A percentile compares a stretch with the other conserved stretches of the same genome.
Evolutionary conservation across 2,797 vertebrate genomes (phyloP).

Genomic region (Artibeus jamaicensis): DNA sequence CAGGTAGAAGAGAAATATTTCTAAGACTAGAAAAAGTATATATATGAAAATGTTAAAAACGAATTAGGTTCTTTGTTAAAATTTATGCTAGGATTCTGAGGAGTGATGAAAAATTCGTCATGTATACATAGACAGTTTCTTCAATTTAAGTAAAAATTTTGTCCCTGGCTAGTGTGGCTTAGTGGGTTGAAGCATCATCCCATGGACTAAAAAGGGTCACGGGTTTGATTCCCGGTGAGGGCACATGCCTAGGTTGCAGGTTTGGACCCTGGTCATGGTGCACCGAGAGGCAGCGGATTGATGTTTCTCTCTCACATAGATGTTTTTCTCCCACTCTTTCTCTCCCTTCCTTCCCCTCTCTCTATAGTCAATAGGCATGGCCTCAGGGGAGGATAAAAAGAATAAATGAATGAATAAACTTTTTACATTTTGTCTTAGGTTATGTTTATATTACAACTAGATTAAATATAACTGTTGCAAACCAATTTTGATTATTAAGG

Average conservation of each 20-base stretch:
- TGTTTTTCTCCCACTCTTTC: not conserved
- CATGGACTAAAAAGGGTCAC: not conserved
- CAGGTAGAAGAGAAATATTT: conserved; percentile 4
- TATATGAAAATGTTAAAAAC: not conserved
- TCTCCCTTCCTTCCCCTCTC: not conserved
- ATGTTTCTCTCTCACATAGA: no score
- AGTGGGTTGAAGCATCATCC: not conserved
- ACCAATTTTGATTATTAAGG: not conserved
- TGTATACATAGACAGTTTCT: not conserved
- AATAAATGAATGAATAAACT: not conserved
- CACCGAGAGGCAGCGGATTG: not conserved
- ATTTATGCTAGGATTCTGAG: not conserved
- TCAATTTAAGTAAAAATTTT: not conserved
- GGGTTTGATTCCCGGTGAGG: not conserved
- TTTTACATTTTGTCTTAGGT: not conserved
- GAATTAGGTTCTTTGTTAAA: not conserved
- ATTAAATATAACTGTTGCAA: not conserved
- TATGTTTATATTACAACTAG: not conserved
- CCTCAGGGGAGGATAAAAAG: not conserved
- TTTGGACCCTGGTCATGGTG: not conserved
- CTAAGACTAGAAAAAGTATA: not conserved
- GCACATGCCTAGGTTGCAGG: not conserved
- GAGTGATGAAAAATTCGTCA: not conserved
- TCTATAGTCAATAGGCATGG: not conserved
- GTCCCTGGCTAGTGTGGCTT: not conserved